Evolutionary conservation across 1,140 invertebrate genomes (phyloP).

Genomic region (Ceratoteleas bidentatus): DNA sequence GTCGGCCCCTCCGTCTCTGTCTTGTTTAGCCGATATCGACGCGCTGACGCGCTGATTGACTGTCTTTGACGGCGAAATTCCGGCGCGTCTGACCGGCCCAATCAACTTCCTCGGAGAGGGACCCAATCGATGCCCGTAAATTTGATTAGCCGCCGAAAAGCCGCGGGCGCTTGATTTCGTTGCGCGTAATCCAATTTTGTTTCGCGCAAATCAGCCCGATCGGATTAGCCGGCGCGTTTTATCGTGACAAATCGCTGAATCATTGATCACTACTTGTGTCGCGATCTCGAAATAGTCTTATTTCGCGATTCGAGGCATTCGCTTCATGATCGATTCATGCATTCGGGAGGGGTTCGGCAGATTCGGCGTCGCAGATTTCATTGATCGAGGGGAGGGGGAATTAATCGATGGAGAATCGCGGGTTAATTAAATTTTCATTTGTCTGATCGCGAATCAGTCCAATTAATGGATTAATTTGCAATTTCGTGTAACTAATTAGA

Average conservation of each 20-base stretch:
- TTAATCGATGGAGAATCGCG: no score
- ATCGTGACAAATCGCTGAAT: conserved; percentile 43
- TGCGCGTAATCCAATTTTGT: conserved; percentile 45
- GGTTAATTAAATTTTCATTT: no score
- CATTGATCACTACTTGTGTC: conserved; percentile 33
- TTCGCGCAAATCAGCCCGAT: conserved; percentile 40
- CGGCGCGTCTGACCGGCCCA: conserved; percentile 28
- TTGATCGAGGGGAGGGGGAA: no score
- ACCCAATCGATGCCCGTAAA: conserved; percentile 54
- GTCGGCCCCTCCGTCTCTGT: conserved; percentile 42
- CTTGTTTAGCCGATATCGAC: conserved; percentile 63
- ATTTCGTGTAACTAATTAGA: no score
- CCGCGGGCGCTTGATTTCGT: conserved; percentile 42
- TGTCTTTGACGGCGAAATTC: conserved; percentile 53
- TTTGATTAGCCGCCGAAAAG: conserved; percentile 43
- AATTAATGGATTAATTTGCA: no score
- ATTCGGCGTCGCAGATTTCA: no score
- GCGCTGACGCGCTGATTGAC: conserved; percentile 57
- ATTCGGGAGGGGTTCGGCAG: no score
- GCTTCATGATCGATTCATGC: no score
- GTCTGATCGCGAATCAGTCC: no score
- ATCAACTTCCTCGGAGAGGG: conserved; percentile 31
- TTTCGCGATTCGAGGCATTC: no score
- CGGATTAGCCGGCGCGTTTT: conserved; percentile 30
- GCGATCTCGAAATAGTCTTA: conserved; percentile 13